A percentile compares a stretch with the other conserved stretches of the same genome.
These are phyloP conservation scores for Stichopus chloronotus DNA, from an alignment of 35 echinoderm and acorn worm genomes.

Conservation along the genomic window DNA sequence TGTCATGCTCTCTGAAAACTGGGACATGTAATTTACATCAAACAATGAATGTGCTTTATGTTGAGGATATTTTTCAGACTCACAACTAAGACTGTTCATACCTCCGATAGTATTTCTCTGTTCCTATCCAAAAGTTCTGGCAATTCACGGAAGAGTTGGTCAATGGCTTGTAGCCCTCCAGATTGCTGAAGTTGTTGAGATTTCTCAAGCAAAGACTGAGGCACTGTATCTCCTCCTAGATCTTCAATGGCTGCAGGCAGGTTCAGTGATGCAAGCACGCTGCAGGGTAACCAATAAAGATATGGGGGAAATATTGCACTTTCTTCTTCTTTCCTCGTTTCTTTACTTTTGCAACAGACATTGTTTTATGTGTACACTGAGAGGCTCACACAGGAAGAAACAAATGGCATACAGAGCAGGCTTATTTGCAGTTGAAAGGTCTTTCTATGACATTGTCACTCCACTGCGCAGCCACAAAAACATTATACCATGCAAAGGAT, in stretches of 20 bases:
- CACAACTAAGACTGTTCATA: no score
- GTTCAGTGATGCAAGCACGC: conserved; percentile 91
- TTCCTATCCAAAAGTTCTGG: conserved; percentile 89
- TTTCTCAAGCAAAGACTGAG: conserved; percentile 88
- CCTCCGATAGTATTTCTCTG: conserved; percentile 59
- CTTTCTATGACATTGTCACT: no score
- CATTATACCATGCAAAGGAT: no score
- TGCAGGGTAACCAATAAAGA: conserved; percentile 5
- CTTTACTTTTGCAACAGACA: neutral
- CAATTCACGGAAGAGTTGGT: conserved; percentile 78
- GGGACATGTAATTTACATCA: no score
- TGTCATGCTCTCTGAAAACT: no score
- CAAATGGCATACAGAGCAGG: no score
- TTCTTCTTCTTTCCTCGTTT: no score
- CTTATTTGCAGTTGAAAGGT: no score
- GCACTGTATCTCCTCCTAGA: conserved; percentile 77
- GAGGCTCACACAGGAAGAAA: no score
- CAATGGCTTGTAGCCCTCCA: conserved; percentile 76
- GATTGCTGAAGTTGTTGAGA: conserved; percentile 66
- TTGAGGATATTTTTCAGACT: no score
- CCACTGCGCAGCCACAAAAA: no score
- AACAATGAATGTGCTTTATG: no score
- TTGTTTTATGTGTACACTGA: neutral
- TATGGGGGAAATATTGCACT: neutral
- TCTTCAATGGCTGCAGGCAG: conserved; percentile 96